These are phyloP conservation scores for Tinamus guttatus DNA, from an alignment of 2,113 vertebrate genomes.

Conservation along the genomic window DNA sequence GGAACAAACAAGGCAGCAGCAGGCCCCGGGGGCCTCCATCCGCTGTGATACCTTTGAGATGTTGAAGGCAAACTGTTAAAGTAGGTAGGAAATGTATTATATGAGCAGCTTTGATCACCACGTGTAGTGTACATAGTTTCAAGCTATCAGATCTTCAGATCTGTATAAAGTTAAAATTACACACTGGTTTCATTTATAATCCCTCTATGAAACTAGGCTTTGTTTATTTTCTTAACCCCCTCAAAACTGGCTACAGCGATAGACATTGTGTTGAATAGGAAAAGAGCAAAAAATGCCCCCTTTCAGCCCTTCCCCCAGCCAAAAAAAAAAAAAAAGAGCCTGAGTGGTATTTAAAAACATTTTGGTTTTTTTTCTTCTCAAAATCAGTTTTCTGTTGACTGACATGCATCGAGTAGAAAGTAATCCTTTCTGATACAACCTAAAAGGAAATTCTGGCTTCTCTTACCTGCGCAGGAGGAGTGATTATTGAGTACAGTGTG, in stretches of 20 bases:
- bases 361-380: background rate
- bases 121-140: constrained; percentile 30
- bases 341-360: background rate
- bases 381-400: background rate
- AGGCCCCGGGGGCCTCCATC: constrained; percentile 39
- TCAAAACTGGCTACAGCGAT: constrained; percentile 8
- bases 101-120: constrained; percentile 64
- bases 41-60: constrained; percentile 22
- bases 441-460: background rate
- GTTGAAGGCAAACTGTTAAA: constrained; percentile 26
- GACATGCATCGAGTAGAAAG: background rate
- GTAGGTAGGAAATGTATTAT: constrained; percentile 11
- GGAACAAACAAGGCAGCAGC: constrained; percentile 55
- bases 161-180: constrained; percentile 61
- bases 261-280: constrained; percentile 28
- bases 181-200: constrained; percentile 60
- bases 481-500: background rate
- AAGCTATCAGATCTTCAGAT: background rate
- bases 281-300: background rate
- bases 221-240: too few species aligned
- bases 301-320: too few species aligned
- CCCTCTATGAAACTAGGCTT: background rate
- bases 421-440: background rate
- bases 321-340: too few species aligned
- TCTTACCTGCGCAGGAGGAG: background rate